Conservation (phyloP, 1,140 invertebrate species). For the Tigriopus japonicus region DNA sequence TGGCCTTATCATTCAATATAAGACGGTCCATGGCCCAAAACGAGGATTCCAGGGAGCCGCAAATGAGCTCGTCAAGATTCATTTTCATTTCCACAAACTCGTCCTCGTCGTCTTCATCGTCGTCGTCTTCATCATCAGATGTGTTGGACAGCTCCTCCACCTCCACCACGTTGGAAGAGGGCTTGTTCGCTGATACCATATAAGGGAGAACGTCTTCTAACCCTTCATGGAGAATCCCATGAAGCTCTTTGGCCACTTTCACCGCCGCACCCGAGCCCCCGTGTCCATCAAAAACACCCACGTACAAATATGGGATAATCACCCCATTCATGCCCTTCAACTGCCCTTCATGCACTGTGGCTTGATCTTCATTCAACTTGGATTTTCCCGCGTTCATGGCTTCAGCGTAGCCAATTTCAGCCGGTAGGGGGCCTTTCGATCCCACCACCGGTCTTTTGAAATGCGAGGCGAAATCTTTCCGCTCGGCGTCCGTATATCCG, state of each 20-base stretch:
- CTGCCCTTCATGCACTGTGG: not conserved
- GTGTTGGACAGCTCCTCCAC: not conserved
- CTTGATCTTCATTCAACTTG: slow-evolving; percentile 4
- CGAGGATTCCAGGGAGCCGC: slow-evolving; percentile 1
- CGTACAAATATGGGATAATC: not conserved
- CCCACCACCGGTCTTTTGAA: not conserved
- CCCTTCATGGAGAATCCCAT: not conserved
- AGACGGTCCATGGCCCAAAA: slow-evolving; percentile 6
- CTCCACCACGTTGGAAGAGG: not conserved
- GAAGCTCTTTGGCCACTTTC: slow-evolving; percentile 7
- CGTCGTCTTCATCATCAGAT: slow-evolving; percentile 1
- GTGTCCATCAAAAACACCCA: slow-evolving; percentile 8
- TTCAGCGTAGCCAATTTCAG: slow-evolving; percentile 3
- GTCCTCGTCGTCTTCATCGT: not conserved
- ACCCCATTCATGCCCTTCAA: not conserved
- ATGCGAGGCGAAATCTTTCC: not conserved
- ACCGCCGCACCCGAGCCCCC: slow-evolving; percentile 1
- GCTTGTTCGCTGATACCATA: not conserved
- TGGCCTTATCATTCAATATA: not conserved
- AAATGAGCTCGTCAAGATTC: not conserved
- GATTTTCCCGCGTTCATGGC: slow-evolving; percentile 7
- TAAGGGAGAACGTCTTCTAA: not conserved
- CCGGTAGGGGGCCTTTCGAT: not conserved
- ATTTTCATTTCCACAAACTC: not conserved
- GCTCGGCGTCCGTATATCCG: not conserved